These are phyloP conservation scores for Xenops minutus DNA, from an alignment of 2,797 vertebrate species.

Conservation along the genomic window DNA sequence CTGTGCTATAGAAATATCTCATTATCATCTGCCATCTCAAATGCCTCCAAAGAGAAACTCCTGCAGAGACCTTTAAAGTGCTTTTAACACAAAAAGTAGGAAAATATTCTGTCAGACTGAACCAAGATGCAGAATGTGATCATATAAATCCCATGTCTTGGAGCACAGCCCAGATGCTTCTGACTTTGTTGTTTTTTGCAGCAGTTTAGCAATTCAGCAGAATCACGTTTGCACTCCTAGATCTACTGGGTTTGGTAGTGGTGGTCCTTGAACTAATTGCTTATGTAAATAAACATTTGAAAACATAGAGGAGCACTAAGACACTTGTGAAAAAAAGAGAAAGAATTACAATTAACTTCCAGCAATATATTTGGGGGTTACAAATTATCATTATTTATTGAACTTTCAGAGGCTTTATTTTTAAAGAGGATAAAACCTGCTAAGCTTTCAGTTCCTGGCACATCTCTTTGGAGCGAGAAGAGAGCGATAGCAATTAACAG, in stretches of 20 bases:
- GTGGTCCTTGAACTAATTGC: neutral
- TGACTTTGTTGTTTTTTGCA: neutral
- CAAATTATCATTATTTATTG: neutral
- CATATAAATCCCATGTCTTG: slow-evolving; percentile 48
- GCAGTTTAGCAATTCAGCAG: slow-evolving; percentile 55
- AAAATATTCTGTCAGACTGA: slow-evolving; percentile 43
- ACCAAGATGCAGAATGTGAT: slow-evolving; percentile 48
- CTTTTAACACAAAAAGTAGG: slow-evolving; percentile 27
- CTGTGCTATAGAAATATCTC: neutral
- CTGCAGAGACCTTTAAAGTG: slow-evolving; percentile 45
- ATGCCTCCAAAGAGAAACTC: slow-evolving; percentile 17
- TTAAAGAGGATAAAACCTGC: slow-evolving; percentile 1
- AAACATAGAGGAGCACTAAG: neutral
- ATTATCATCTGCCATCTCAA: slow-evolving; percentile 34
- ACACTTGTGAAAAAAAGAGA: rapidly evolving
- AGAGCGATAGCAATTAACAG: neutral
- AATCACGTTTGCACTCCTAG: neutral
- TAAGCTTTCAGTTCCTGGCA: slow-evolving; percentile 11
- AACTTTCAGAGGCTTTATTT: slow-evolving; percentile 1
- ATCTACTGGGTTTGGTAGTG: neutral
- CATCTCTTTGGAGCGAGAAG: neutral
- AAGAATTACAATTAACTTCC: neutral
- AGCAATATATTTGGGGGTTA: neutral
- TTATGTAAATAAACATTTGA: slow-evolving; percentile 32
- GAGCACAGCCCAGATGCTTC: slow-evolving; percentile 43